Base-by-base conservation (phyloP, 2,797 vertebrate genomes). In the Echeneis naucrates region DNA sequence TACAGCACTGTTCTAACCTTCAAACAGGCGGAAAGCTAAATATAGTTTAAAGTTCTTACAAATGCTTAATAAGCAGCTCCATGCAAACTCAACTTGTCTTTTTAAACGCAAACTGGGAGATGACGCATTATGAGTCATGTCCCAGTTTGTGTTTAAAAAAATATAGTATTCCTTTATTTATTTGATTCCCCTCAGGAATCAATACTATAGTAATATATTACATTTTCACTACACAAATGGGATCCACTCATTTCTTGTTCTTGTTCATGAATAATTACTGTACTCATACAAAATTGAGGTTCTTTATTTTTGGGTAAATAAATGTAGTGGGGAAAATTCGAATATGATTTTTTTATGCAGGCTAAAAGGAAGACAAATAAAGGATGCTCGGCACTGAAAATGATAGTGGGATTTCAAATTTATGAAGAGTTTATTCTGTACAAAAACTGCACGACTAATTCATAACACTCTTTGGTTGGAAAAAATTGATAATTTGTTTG, bases 201-300 rank as follows among this genome's bases (percentile, higher is more conserved):
- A 38, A 47, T 57, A 32, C 9, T 50, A 17, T 19, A 35, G 59
- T 45, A 53, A 9, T 19, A 72, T 59, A 38, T 52, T 35, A 19
- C 30, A 32, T 60, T 69, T 65, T 21, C n/a, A 69, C 42, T 57
- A n/a, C 32, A 27, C 24, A 8, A 30, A 10, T 2, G 48, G n/a
- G 33, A 55, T 9, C 37, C 5, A 13, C 21, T 37, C 30, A 66
- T 19, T 68, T 61, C 14, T 32, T 21, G 56, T 55, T 59, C 40
- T 56, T 66, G 21, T 19, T 53, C 63, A 70, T 66, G 48, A 61
- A 53, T 54, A 68, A 76, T 68, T 61, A 51, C 13, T 44, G 11
- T 59, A 37, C 74, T 54, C 35, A 45, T 59, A 26, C 23, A 70
- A 44, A 75, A 53, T 32, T 26, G 12, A 62, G 56, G 26, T 52